These are phyloP conservation scores for Sussaba pulchella DNA, from an alignment of 2,888 invertebrate species.

Conservation along the genomic window DNA sequence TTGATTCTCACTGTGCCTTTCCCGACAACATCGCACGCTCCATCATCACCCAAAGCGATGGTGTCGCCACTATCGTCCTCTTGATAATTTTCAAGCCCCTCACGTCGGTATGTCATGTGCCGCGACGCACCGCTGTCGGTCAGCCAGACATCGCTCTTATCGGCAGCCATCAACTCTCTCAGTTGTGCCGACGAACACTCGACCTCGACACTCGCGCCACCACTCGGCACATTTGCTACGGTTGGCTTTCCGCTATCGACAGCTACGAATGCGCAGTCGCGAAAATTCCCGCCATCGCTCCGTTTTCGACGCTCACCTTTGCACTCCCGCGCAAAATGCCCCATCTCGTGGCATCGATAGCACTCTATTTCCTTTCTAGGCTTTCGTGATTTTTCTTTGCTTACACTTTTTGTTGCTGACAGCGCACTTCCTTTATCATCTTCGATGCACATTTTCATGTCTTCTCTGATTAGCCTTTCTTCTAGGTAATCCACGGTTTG, in stretches of 20 bases:
- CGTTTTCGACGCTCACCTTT: constrained; percentile 34
- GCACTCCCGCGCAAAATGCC: constrained; percentile 37
- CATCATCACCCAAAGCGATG: constrained; percentile 54
- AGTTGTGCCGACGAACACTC: neutral
- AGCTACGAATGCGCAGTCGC: constrained; percentile 55
- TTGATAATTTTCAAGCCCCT: constrained; percentile 57
- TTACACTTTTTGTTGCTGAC: neutral
- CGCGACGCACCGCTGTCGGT: constrained; percentile 67
- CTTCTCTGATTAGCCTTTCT: constrained; percentile 18
- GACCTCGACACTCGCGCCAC: neutral
- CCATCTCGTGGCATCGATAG: constrained; percentile 1
- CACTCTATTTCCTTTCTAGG: constrained; percentile 18
- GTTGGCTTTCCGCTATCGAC: neutral
- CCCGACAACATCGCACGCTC: constrained; percentile 41
- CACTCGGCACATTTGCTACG: neutral
- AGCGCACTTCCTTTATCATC: constrained; percentile 12
- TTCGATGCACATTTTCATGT: neutral
- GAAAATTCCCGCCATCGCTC: constrained; percentile 1
- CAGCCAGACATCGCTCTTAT: constrained; percentile 58
- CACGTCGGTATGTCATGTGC: constrained; percentile 59
- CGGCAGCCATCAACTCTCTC: constrained; percentile 15
- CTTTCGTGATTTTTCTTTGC: neutral
- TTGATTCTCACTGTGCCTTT: constrained; percentile 35
- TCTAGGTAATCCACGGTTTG: neutral
- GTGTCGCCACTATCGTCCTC: constrained; percentile 11